Percentiles rank a stretch among this genome's conserved stretches.
Conservation (phyloP, 2,888 invertebrate species). For the Drosophila kambysellisi region DNA sequence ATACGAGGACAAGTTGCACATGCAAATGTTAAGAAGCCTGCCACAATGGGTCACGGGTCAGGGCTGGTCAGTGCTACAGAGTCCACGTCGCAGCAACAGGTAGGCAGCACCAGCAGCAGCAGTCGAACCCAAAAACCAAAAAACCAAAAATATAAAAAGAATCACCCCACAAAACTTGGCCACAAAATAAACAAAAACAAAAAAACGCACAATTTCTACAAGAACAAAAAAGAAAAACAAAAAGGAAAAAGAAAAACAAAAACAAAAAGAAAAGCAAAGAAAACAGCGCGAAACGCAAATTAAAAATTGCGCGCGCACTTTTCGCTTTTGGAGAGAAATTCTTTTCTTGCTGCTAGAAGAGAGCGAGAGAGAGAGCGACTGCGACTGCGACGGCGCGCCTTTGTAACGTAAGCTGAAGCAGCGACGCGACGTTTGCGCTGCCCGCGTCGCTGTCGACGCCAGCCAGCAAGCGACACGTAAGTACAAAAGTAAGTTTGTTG, state of each 20-base stretch:
- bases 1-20: constrained; percentile 5
- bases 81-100: constrained; percentile 12
- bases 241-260: background rate
- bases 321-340: constrained; percentile 12
- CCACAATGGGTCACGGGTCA: constrained; percentile 45
- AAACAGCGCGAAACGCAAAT: constrained; percentile 29
- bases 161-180: constrained; percentile 11
- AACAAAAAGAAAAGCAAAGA: constrained; percentile 4
- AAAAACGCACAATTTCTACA: constrained; percentile 30
- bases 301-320: constrained; percentile 36
- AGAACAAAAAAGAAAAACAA: constrained; percentile 18
- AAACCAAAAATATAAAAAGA: constrained; percentile 17
- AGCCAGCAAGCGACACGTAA: constrained; percentile 36
- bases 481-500: constrained; percentile 45
- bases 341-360: constrained; percentile 1
- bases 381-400: constrained; percentile 53
- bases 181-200: background rate
- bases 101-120: constrained; percentile 12
- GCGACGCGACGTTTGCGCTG: constrained; percentile 33
- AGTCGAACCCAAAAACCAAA: constrained; percentile 6
- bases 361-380: constrained; percentile 19
- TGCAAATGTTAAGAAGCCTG: constrained; percentile 31
- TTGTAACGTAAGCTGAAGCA: constrained; percentile 37
- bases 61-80: constrained; percentile 46
- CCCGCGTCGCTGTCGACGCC: constrained; percentile 11